A percentile compares a stretch with the other conserved stretches of the same genome.
These are phyloP conservation scores for Varanus salvator DNA, from an alignment of 2,113 vertebrate genomes.

Conservation along the genomic window DNA sequence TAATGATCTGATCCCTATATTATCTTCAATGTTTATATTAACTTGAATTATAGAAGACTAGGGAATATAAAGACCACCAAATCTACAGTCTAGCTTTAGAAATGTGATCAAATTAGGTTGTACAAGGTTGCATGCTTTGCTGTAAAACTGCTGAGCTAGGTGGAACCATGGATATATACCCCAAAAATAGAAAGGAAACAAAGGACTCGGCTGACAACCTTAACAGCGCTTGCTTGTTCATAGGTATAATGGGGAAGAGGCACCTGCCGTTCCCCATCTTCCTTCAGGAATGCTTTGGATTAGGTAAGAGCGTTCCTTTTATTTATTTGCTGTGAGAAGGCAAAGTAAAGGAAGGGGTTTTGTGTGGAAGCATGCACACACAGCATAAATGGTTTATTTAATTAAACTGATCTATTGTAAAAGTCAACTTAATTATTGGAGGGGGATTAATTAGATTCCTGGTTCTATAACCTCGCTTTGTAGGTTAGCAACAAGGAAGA, in stretches of 20 bases:
- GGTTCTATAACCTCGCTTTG: neutral
- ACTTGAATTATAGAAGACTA: neutral
- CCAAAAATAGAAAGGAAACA: neutral
- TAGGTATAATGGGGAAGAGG: neutral
- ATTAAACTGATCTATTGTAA: constrained; percentile 34
- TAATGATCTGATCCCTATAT: neutral
- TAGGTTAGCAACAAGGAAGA: neutral
- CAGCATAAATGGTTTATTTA: constrained; percentile 22
- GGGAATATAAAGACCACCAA: neutral
- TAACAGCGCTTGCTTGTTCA: neutral
- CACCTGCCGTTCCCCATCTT: neutral
- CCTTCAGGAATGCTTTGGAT: neutral
- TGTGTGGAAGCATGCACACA: neutral
- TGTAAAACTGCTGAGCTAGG: neutral
- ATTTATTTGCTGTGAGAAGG: neutral
- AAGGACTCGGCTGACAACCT: neutral
- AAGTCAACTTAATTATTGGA: constrained; percentile 23
- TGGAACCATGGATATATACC: neutral
- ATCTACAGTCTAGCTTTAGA: neutral
- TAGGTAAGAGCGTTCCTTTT: neutral
- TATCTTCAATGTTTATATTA: constrained; percentile 4
- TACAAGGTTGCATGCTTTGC: neutral
- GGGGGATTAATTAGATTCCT: constrained; percentile 23
- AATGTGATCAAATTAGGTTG: neutral
- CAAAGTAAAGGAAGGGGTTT: neutral